Evolutionary conservation across 2,797 vertebrate species (phyloP).

Genomic region (Steatocranus sp.): DNA sequence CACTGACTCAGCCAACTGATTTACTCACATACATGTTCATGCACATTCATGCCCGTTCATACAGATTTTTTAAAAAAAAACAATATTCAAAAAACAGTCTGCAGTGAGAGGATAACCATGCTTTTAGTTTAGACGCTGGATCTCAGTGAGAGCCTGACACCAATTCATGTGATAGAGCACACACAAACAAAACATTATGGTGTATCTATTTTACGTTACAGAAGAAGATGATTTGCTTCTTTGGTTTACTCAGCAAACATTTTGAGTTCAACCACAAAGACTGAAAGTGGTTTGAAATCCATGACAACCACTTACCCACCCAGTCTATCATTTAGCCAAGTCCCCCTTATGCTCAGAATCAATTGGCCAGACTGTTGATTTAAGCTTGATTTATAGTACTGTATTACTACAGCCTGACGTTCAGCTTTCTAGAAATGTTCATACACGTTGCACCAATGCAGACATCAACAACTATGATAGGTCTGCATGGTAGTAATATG

Average conservation of each 20-base stretch:
- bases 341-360: neutral
- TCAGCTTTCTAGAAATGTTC: neutral
- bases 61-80: neutral
- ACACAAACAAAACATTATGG: neutral
- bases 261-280: neutral
- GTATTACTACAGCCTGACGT: neutral
- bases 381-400: neutral
- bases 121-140: slow-evolving; percentile 13
- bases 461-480: neutral
- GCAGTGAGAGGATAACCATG: neutral
- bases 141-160: neutral
- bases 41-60: neutral
- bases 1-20: neutral
- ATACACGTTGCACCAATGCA: neutral
- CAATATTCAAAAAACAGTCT: neutral
- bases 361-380: neutral
- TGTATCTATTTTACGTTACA: neutral
- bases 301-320: neutral
- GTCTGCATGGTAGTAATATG: neutral
- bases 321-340: neutral
- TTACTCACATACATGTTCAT: neutral
- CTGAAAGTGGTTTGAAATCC: neutral
- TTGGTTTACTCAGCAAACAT: neutral
- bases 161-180: neutral
- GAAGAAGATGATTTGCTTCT: neutral